Conservation (phyloP, 2,888 invertebrate species). For the Helicoverpa assulta region DNA sequence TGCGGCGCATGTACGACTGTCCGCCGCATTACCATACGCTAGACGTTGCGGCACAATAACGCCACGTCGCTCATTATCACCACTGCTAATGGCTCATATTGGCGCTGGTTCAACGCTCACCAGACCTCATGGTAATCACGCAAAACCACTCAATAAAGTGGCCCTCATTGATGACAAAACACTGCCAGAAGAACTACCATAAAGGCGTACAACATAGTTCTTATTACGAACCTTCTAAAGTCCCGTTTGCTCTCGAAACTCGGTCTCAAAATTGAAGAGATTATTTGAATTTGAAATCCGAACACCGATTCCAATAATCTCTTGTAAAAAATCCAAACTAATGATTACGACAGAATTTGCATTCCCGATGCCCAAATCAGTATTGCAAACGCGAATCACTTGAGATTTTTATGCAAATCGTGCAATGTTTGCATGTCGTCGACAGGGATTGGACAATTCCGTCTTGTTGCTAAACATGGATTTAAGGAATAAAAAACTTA, state of each 20-base stretch:
- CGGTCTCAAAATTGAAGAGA: too few species aligned
- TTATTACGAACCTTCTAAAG: neutral
- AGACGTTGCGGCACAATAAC: constrained; percentile 49
- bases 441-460: neutral
- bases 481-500: neutral
- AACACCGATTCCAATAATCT: constrained; percentile 4
- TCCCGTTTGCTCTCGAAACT: neutral
- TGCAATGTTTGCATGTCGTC: constrained; percentile 17
- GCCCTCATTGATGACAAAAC: constrained; percentile 11
- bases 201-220: neutral
- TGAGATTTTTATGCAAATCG: constrained; percentile 28
- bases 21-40: constrained; percentile 61
- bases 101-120: constrained; percentile 47
- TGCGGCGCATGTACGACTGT: constrained; percentile 62
- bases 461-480: neutral
- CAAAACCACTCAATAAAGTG: constrained; percentile 3
- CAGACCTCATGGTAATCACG: constrained; percentile 17
- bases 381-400: constrained; percentile 27
- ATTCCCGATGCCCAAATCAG: constrained; percentile 19
- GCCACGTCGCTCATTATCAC: constrained; percentile 57
- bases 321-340: constrained; percentile 9
- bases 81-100: constrained; percentile 49
- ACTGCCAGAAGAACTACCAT: neutral
- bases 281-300: constrained; percentile 16
- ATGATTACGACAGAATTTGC: constrained; percentile 15